Evolutionary conservation across 2,888 invertebrate species (phyloP), one percentile per base, ranked within the genome.

Genomic region (Bimastos eiseni): DNA sequence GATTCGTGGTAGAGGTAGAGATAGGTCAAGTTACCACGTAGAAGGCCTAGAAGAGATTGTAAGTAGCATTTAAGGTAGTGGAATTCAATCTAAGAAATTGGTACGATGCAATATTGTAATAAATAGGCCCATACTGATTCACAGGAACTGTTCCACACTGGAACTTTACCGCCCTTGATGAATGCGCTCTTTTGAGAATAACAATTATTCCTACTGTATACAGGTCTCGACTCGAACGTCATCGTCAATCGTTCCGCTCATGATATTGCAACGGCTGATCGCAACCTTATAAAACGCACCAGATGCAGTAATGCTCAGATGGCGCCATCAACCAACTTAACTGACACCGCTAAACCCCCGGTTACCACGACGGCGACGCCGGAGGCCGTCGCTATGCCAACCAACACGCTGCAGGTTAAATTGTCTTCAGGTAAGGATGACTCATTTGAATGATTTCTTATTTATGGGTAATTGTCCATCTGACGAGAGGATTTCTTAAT

Each of bases 401-500:
- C 86, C 86, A 86, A 36, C 86, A 86, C 86, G 36, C 86, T 86
- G 36, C 86, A 86, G n/a, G 86, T 86, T 36, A 86, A 86, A 36
- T 17, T 86, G 86, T 86, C 86, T 37, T 86, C 86, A 86, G 86
- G 86, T 86, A 17, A 37, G 86, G 70, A 70, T 15, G 70, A 70
- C n/a, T 70, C n/a, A 70, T 30, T n/a, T 11, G 30, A 70, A 70
- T 30, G 6, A 70, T 30, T 70, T 6, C 0, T n/a, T 70, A 11
- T 70, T 8, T 70, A 70, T 70, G n/a, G 70, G 11, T 70, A 70
- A n/a, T 4, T 30, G 17, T 70, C 70, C 8, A 30, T 17, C 5
- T n/a, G 4, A n/a, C 49, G 24, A 49, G 49, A 4, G 24, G 2
- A 3, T 49, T 11, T 24, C 13, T 49, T 49, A 49, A 1, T 21